phyloP scores from a whole-genome alignment of 2,797 vertebrate species.

The Acipenser oxyrinchus region DNA sequence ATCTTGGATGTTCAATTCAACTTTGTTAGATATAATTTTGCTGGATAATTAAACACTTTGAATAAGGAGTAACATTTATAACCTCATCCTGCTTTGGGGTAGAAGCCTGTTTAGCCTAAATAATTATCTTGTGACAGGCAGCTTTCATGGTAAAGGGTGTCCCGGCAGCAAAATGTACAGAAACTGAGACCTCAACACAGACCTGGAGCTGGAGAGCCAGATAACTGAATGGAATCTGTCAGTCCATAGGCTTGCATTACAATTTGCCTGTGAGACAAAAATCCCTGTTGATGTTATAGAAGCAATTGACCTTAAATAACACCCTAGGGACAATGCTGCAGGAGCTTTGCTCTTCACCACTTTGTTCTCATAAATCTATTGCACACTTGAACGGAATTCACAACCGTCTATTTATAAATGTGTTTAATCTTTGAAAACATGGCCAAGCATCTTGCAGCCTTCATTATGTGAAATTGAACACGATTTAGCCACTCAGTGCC shows the following conservation, averaged over 20 bases:
- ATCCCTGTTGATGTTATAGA: not conserved
- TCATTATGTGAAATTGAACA: constrained; percentile 30
- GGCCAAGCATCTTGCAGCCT: constrained; percentile 20
- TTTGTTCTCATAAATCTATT: constrained; percentile 13
- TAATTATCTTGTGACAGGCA: too few relatives aligned
- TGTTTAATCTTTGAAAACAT: constrained; percentile 27
- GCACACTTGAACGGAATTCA: constrained; percentile 23
- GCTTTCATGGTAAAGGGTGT: too few relatives aligned
- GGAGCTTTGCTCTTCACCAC: constrained; percentile 16
- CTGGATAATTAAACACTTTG: too few relatives aligned
- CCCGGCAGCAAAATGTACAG: too few relatives aligned
- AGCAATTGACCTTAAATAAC: constrained; percentile 11
- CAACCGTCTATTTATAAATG: constrained; percentile 32
- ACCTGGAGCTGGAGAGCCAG: constrained; percentile 7
- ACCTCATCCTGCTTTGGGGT: too few relatives aligned
- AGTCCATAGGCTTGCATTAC: too few relatives aligned
- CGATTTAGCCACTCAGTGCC: constrained; percentile 17
- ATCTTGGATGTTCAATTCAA: constrained; percentile 34
- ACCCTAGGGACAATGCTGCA: not conserved
- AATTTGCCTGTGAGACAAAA: too few relatives aligned
- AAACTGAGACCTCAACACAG: constrained; percentile 1
- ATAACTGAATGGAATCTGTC: too few relatives aligned
- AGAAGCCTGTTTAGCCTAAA: too few relatives aligned
- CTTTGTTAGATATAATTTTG: constrained; percentile 10
- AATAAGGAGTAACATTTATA: too few relatives aligned